Evolutionary conservation across 1,140 invertebrate species (phyloP).

Genomic region (Eriocheir sinensis): DNA sequence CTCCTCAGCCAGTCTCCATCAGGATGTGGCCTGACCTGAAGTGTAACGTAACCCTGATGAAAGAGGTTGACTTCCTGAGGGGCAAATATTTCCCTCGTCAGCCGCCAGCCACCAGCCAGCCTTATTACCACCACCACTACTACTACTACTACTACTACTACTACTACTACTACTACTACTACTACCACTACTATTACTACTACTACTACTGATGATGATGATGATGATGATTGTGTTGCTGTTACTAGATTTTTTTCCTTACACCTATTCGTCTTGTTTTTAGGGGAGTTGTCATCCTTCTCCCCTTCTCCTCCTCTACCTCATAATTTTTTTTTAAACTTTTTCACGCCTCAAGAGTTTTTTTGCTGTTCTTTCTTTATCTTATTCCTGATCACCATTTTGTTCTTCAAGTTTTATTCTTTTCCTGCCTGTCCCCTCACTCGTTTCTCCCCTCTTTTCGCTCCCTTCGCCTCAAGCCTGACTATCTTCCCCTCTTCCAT

Average conservation of each 20-base stretch:
- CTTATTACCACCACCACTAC: not conserved
- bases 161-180: not conserved
- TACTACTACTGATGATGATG: too few species aligned
- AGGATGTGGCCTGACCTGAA: slow-evolving; percentile 22
- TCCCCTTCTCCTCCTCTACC: too few species aligned
- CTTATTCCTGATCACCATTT: not conserved
- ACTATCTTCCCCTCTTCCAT: too few species aligned
- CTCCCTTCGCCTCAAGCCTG: not conserved
- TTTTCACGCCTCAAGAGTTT: too few species aligned
- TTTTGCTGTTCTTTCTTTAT: too few species aligned
- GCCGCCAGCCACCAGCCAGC: not conserved
- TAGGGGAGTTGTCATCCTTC: too few species aligned
- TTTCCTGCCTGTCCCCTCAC: too few species aligned
- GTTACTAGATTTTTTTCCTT: not conserved
- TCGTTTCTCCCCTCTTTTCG: not conserved
- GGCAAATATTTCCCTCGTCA: slow-evolving; percentile 8
- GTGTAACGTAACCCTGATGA: not conserved
- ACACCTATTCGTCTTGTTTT: not conserved
- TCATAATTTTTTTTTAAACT: too few species aligned
- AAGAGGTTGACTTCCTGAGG: not conserved
- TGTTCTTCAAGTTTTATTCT: too few species aligned
- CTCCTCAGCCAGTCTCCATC: not conserved
- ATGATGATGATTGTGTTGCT: not conserved
- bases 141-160: not conserved
- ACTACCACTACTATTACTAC: too few species aligned